These are phyloP conservation scores for Solen grandis DNA, from an alignment of 1,140 invertebrate species.

Conservation along the genomic window DNA sequence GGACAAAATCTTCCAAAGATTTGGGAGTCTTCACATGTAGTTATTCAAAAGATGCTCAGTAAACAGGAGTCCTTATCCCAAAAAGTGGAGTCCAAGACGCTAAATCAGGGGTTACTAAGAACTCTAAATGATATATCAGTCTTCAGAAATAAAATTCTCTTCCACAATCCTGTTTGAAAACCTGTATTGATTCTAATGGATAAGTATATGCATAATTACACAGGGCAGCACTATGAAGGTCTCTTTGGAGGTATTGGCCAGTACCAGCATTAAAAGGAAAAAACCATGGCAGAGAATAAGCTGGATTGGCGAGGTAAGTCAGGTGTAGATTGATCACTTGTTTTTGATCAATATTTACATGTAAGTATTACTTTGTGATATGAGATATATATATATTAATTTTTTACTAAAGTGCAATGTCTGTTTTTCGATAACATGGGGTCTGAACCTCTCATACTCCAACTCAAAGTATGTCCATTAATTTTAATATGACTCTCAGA, in stretches of 20 bases:
- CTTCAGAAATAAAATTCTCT: too few species aligned
- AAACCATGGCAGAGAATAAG: conserved; percentile 79
- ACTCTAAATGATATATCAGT: too few species aligned
- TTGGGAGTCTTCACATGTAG: too few species aligned
- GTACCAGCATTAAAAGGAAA: conserved; percentile 77
- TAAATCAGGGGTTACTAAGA: too few species aligned
- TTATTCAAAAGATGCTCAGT: too few species aligned
- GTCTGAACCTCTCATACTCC: too few species aligned
- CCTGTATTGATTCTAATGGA: too few species aligned
- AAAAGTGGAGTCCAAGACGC: too few species aligned
- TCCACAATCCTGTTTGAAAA: too few species aligned
- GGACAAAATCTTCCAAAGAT: too few species aligned
- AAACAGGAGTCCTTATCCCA: too few species aligned
- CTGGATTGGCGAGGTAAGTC: conserved; percentile 79
- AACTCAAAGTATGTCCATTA: neutral
- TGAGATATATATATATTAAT: neutral
- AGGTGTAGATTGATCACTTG: neutral
- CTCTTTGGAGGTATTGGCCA: conserved; percentile 75
- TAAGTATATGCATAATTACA: too few species aligned
- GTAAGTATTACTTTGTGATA: neutral
- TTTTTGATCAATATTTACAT: neutral
- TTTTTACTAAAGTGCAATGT: neutral
- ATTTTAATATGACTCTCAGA: neutral
- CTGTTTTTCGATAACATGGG: neutral
- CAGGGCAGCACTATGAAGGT: conserved; percentile 77